These are phyloP conservation scores for Ceyx margarethae DNA, from an alignment of 2,113 vertebrate genomes.

Conservation along the genomic window DNA sequence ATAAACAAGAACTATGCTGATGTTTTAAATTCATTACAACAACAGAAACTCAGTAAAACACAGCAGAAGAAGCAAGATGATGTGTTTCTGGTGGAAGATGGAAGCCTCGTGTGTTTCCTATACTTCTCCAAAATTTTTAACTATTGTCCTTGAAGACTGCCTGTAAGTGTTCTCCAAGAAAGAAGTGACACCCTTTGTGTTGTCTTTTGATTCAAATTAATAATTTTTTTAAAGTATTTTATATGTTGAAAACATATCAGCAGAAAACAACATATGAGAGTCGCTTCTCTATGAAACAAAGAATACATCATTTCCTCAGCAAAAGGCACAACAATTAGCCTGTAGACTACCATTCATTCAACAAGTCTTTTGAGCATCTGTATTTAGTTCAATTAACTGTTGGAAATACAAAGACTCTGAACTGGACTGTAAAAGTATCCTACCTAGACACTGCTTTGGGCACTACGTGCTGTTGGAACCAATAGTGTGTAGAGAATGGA, in stretches of 20 bases:
- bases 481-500: not conserved
- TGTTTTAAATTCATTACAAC: not conserved
- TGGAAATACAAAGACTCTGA: not conserved
- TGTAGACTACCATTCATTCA: not conserved
- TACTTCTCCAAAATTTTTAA: not conserved
- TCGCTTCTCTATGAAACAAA: not conserved
- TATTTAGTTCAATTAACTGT: not conserved
- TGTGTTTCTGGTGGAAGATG: not conserved
- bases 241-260: not conserved
- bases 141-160: not conserved
- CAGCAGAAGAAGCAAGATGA: not conserved
- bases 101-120: not conserved
- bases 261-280: not conserved
- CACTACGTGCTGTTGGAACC: not conserved
- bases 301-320: not conserved
- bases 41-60: not conserved
- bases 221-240: not conserved
- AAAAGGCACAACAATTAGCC: not conserved
- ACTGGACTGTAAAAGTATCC: not conserved
- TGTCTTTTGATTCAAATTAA: not conserved
- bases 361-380: not conserved
- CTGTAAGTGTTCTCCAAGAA: slow-evolving; percentile 12
- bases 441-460: not conserved
- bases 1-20: not conserved
- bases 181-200: not conserved